A percentile compares a stretch with the other conserved stretches of the same genome.
These are phyloP conservation scores for Chaitophorus viminalis DNA, from an alignment of 2,888 invertebrate species.

Conservation along the genomic window DNA sequence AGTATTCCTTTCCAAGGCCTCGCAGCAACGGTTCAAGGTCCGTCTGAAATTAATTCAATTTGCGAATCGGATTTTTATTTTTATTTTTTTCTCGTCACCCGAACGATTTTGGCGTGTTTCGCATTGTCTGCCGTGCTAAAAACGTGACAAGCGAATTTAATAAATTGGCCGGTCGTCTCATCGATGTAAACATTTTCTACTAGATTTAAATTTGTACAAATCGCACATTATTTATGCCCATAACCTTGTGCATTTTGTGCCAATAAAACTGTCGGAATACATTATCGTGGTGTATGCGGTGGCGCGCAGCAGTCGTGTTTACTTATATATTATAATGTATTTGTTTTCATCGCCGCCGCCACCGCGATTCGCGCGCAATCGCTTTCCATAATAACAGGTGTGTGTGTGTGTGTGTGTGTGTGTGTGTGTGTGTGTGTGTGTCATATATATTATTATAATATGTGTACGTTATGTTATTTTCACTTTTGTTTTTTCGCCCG, in stretches of 20 bases:
- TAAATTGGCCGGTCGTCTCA: constrained; percentile 4
- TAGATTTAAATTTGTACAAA: constrained; percentile 23
- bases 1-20: constrained; percentile 45
- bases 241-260: constrained; percentile 36
- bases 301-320: not conserved
- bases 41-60: constrained; percentile 25
- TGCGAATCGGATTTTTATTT: not conserved
- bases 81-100: not conserved
- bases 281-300: not conserved
- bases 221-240: constrained; percentile 29
- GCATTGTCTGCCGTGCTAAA: not conserved
- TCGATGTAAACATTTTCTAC: constrained; percentile 1
- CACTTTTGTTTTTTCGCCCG: not conserved
- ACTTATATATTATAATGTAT: too few relatives aligned
- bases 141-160: constrained; percentile 14
- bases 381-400: constrained; percentile 13
- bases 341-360: not conserved
- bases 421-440: too few relatives aligned
- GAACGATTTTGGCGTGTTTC: constrained; percentile 14
- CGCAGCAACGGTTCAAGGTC: constrained; percentile 19
- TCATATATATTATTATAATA: not conserved
- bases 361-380: not conserved
- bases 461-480: not conserved
- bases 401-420: too few relatives aligned
- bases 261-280: constrained; percentile 34